Evolutionary conservation across 2,113 vertebrate species (phyloP).

Genomic region (Pseudopipra pipra): DNA sequence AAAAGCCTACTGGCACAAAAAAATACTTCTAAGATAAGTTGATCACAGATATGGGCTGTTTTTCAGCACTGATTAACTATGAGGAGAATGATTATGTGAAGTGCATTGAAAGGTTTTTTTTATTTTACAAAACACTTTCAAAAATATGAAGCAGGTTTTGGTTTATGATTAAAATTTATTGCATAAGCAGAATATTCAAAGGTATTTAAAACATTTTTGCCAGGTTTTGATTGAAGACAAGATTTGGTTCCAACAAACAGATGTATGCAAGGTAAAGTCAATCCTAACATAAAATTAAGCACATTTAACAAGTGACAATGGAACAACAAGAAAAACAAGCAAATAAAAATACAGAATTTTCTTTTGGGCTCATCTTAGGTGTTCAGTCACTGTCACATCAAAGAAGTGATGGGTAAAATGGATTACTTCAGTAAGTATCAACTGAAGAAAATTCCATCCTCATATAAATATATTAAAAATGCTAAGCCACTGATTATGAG

Average conservation of each 20-base stretch:
- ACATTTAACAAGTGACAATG: neutral
- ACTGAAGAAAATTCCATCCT: neutral
- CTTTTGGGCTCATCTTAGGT: rapidly evolving
- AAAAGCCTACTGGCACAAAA: neutral
- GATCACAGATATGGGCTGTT: neutral
- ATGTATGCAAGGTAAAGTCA: neutral
- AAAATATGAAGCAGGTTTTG: neutral
- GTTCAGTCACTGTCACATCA: neutral
- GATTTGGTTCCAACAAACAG: neutral
- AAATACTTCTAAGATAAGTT: neutral
- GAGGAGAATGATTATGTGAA: neutral
- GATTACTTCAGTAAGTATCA: neutral
- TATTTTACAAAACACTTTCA: neutral
- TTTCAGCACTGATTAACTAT: neutral
- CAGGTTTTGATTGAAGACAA: neutral
- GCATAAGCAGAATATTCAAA: neutral
- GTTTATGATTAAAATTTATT: neutral
- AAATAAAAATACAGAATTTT: neutral
- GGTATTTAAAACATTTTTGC: neutral
- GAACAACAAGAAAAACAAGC: neutral
- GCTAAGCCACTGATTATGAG: neutral
- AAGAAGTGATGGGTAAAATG: neutral
- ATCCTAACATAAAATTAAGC: neutral
- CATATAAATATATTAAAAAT: neutral
- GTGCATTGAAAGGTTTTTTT: neutral